Evolutionary conservation across 1,140 invertebrate genomes (phyloP), one percentile per base, ranked within the genome.

Genomic region (Pogonomyrmex barbatus): DNA sequence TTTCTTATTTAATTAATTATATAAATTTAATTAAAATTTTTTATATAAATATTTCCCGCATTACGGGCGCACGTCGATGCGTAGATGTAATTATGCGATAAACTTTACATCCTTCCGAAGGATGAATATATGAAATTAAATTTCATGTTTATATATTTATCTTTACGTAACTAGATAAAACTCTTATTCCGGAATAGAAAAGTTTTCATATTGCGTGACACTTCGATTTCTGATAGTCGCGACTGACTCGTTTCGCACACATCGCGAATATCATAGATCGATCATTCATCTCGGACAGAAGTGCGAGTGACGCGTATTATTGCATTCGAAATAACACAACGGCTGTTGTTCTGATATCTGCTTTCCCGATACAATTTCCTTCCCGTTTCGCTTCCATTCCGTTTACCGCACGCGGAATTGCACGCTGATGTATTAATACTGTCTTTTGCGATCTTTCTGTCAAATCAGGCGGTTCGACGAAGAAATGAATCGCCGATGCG

Each of bases 341-440:
- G 52, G 39, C 14, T 60, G 24, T 77, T 62, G 39, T n/a, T 24
- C 2, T 42, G 8, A 56, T 82, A 82, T 73, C 67, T 42, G 30
- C 30, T 82, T 33, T 81, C 24, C 24, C 47, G 50, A 82, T 82
- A 82, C 65, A 82, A 30, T 82, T 75, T 76, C 50, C 70, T 75
- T 76, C 50, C 70, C 81, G 9, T 50, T 62, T 62, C n/a, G 5
- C 47, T 63, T 85, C 58, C 52, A 73, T 24, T 60, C 42, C 12
- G 68, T 79, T 79, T 52, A 65, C 1, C 58, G 45, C 14, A 60
- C 8, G 56, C 42, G 47, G n/a, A 14, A 52, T 79, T 79, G 33
- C 45, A 50, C 60, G 9, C n/a, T 39, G 17, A 12, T 10, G 60
- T 12, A 67, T 68, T 54, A 42, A 81, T 42, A 14, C 14, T 39